Conservation (phyloP, 1,140 invertebrate species). For the Macrobrachium rosenbergii region DNA sequence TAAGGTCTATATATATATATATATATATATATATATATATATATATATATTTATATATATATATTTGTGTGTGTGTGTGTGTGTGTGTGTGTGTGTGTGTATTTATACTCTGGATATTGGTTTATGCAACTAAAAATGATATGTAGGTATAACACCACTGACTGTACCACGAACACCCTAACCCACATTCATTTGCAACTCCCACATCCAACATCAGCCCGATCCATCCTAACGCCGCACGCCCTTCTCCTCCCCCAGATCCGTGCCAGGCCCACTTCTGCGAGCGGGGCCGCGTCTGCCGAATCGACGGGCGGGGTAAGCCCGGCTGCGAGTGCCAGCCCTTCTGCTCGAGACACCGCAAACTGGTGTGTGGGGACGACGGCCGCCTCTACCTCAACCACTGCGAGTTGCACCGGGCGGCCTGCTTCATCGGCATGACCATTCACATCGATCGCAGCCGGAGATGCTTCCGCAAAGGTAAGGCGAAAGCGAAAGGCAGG, state of each 20-base stretch:
- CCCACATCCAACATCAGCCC: too few species aligned
- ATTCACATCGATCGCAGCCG: conserved; percentile 74
- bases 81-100: background rate
- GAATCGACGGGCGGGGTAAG: conserved; percentile 71
- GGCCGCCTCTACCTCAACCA: conserved; percentile 82
- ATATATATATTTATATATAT: background rate
- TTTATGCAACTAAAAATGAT: background rate
- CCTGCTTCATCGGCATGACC: conserved; percentile 76
- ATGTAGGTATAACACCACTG: too few species aligned
- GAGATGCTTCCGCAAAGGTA: conserved; percentile 67
- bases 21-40: background rate
- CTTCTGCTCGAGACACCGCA: conserved; percentile 74
- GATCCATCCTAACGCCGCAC: too few species aligned
- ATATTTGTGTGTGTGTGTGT: background rate
- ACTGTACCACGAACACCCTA: too few species aligned
- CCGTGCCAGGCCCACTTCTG: conserved; percentile 79
- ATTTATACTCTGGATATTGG: background rate
- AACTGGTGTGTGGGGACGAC: conserved; percentile 81
- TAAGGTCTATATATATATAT: background rate
- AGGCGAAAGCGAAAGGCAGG: background rate
- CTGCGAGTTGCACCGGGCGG: conserved; percentile 81
- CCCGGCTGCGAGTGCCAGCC: conserved; percentile 78
- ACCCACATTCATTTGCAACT: too few species aligned
- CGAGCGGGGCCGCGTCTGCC: conserved; percentile 79
- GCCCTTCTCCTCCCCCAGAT: conserved; percentile 69